A percentile compares a stretch with the other conserved stretches of the same genome.
phyloP scores from a whole-genome alignment of 2,888 invertebrate species.

The Calliphora vomitoria region DNA sequence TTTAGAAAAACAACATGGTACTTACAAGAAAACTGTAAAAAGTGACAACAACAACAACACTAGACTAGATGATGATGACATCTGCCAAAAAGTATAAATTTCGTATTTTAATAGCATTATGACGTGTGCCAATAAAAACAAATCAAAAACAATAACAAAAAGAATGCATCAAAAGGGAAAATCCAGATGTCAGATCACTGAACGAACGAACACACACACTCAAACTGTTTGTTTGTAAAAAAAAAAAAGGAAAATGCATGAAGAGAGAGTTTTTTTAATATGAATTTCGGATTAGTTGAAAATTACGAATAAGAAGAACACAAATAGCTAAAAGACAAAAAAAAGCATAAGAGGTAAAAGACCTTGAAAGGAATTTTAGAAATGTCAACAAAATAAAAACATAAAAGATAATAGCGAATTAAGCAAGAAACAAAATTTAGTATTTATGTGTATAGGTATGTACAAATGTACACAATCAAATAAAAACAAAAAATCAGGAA shows the following conservation, averaged over 20 bases:
- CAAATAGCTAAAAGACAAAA: neutral
- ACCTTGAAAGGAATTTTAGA: constrained; percentile 68
- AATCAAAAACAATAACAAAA: neutral
- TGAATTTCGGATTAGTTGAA: constrained; percentile 28
- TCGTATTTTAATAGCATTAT: constrained; percentile 45
- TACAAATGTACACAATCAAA: neutral
- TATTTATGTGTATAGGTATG: too few species aligned
- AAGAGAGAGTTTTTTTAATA: constrained; percentile 19
- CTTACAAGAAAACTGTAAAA: neutral
- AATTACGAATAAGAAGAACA: neutral
- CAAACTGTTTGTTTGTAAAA: neutral
- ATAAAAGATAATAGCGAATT: neutral
- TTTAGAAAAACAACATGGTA: neutral
- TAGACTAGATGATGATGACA: constrained; percentile 1
- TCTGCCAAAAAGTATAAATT: constrained; percentile 42
- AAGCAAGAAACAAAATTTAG: neutral
- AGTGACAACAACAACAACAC: neutral
- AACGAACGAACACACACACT: neutral
- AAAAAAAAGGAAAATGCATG: neutral
- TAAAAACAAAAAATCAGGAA: constrained; percentile 23
- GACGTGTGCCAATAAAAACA: constrained; percentile 52
- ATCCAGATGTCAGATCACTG: constrained; percentile 32
- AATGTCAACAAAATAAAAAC: constrained; percentile 48
- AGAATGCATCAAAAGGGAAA: constrained; percentile 1
- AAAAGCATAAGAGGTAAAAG: constrained; percentile 47